A percentile compares a stretch with the other conserved stretches of the same genome.
Conservation (phyloP, 92 coral and sea anemone genomes). For the Parazoanthus atlanticus region DNA sequence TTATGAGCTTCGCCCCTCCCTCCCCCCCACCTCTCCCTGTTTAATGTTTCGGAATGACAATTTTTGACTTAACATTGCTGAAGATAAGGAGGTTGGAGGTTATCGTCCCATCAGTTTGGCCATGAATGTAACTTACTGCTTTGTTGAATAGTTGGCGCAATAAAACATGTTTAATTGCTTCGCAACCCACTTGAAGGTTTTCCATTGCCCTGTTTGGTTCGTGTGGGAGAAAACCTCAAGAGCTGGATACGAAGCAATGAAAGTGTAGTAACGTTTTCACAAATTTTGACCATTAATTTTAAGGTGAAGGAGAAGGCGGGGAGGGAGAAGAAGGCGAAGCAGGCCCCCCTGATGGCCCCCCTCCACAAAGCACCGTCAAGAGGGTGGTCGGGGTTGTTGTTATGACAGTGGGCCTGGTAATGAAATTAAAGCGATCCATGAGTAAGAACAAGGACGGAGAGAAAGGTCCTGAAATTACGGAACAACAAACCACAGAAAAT, state of each 20-base stretch:
- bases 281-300: neutral
- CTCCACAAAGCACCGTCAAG: constrained; percentile 56
- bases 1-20: too few relatives aligned
- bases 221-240: neutral
- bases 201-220: too few relatives aligned
- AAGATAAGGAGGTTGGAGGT: too few relatives aligned
- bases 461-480: constrained; percentile 3
- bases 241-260: neutral
- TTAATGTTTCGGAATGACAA: too few relatives aligned
- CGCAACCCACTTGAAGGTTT: too few relatives aligned
- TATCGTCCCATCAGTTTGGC: too few relatives aligned
- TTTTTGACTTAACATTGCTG: too few relatives aligned
- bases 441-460: constrained; percentile 49
- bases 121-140: too few relatives aligned
- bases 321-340: constrained; percentile 36
- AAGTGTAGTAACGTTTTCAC: neutral
- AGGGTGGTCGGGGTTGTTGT: constrained; percentile 75
- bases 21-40: too few relatives aligned
- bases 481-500: constrained; percentile 13
- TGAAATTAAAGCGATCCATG: constrained; percentile 62
- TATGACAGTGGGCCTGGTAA: constrained; percentile 61
- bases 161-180: too few relatives aligned
- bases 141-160: too few relatives aligned
- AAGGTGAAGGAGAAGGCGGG: constrained; percentile 63
- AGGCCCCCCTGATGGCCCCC: constrained; percentile 49